Conservation (phyloP, 2,113 vertebrate genomes). For the Oncorhynchus gorbuscha region DNA sequence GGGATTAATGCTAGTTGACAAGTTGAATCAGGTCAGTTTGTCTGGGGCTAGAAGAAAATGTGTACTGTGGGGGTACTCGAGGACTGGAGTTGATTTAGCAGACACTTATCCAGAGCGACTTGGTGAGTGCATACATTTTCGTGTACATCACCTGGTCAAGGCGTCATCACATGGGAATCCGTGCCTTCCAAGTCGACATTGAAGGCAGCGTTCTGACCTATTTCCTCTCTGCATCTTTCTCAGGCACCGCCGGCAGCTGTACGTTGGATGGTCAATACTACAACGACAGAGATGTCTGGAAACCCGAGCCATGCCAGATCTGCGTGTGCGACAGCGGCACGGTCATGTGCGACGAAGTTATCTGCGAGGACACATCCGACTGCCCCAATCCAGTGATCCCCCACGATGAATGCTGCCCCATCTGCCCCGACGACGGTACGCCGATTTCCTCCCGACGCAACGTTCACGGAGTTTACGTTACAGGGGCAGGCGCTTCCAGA, state of each 20-base stretch:
- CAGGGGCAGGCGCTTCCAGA: background rate
- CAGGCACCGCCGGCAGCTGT: constrained; percentile 80
- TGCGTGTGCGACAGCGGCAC: constrained; percentile 91
- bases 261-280: constrained; percentile 80
- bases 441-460: background rate
- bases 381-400: constrained; percentile 81
- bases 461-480: background rate
- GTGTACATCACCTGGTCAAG: no score
- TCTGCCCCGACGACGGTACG: constrained; percentile 82
- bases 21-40: no score
- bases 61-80: no score
- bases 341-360: constrained; percentile 87
- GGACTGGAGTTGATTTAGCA: no score
- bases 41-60: no score
- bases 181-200: background rate
- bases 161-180: background rate
- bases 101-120: no score
- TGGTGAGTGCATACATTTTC: no score
- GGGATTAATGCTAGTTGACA: no score
- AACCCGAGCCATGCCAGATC: constrained; percentile 86
- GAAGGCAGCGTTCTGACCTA: background rate
- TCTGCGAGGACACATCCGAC: constrained; percentile 78
- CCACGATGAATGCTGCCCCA: constrained; percentile 81
- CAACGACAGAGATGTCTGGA: constrained; percentile 88
- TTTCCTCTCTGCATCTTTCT: constrained; percentile 9